phyloP scores from a whole-genome alignment of 1,140 invertebrate genomes.

The Bursaphelenchus mucronatus region DNA sequence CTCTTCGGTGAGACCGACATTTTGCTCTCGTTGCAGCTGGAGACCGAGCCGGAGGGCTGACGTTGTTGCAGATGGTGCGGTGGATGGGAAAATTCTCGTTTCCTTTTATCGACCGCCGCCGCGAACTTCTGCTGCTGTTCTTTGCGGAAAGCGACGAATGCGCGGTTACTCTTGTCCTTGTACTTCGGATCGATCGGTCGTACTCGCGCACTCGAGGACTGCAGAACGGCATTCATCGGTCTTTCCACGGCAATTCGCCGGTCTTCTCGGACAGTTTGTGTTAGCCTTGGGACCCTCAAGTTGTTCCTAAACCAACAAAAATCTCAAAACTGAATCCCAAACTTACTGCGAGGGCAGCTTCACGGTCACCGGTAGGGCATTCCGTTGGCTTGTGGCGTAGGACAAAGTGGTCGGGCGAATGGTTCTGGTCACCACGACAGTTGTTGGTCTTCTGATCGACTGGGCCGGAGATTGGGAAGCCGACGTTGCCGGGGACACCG shows the following conservation, averaged over 20 bases:
- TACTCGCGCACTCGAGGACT: constrained; percentile 10
- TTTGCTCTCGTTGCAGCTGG: too few species aligned
- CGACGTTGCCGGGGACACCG: not conserved
- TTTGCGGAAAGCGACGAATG: constrained; percentile 4
- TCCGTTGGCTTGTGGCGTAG: constrained; percentile 12
- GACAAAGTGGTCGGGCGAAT: not conserved
- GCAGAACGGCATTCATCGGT: not conserved
- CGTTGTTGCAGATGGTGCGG: too few species aligned
- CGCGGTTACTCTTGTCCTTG: constrained; percentile 11
- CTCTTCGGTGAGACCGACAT: too few species aligned
- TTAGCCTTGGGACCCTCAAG: too few species aligned
- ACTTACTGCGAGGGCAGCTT: constrained; percentile 14
- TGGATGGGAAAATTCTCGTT: too few species aligned
- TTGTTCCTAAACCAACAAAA: not conserved
- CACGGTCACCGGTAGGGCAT: constrained; percentile 7
- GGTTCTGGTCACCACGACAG: constrained; percentile 4
- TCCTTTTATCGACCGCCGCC: too few species aligned
- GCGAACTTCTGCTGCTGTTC: too few species aligned
- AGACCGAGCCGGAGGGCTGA: too few species aligned
- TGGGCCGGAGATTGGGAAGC: constrained; percentile 1
- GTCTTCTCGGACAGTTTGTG: too few species aligned
- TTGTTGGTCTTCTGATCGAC: not conserved
- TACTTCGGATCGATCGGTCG: not conserved
- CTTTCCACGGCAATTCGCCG: not conserved
- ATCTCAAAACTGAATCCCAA: not conserved